phyloP scores from a whole-genome alignment of 1,140 invertebrate genomes.

The Ridgeia piscesae region DNA sequence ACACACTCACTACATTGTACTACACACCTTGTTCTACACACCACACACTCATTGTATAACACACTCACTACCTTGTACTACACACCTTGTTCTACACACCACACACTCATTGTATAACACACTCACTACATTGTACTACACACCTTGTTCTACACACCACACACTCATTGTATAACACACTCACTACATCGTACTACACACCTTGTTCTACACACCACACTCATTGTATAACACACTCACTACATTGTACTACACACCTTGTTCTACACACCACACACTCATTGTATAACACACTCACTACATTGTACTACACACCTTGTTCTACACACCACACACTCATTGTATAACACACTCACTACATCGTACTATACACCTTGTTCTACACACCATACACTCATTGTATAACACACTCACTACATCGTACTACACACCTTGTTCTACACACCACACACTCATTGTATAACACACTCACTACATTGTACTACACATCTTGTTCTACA shows the following conservation, averaged over 20 bases:
- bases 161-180: not conserved
- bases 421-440: not conserved
- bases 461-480: not conserved
- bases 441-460: too few species aligned
- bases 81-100: not conserved
- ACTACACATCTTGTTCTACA: too few species aligned
- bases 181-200: not conserved
- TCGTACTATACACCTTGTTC: too few species aligned
- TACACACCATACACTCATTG: too few species aligned
- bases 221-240: not conserved
- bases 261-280: not conserved
- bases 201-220: not conserved
- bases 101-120: constrained; percentile 1
- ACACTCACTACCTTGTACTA: not conserved
- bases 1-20: not conserved
- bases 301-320: not conserved
- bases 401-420: not conserved
- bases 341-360: not conserved
- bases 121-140: not conserved
- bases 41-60: not conserved
- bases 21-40: too few species aligned
- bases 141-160: not conserved
- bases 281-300: not conserved
- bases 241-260: not conserved
- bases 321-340: too few species aligned